Evolutionary conservation across 2,888 invertebrate genomes (phyloP), one percentile per base, ranked within the genome.

Genomic region (Apodemia mormo): DNA sequence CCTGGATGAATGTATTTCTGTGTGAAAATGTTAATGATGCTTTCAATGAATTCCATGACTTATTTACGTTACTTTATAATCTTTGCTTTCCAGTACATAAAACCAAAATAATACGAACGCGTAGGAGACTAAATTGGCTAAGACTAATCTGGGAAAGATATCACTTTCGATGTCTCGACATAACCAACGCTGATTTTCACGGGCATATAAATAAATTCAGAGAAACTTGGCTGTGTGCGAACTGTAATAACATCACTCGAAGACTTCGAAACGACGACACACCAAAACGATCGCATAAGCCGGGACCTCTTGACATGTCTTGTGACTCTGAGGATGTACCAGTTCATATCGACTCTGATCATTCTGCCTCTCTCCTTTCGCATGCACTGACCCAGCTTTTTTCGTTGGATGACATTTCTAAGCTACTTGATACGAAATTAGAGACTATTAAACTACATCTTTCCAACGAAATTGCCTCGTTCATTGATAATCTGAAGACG

Each of bases 331-430:
- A 61, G 8, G 30, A 8, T 61, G 14, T 33, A 61, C 14, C 61
- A 33, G 33, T 2, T 61, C 37, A 30, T 33, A 14, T 14, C 8
- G 33, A 14, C 54, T 54, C 54, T 1, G 14, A 61, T 2, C 4
- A 58, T 4, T 58, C 29, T 22, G 12, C 7, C 1, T 10, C 14
- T 12, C 5, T 14, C 12, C 30, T 33, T 30, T 61, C 33, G 0
- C 33, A 12, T 14, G 14, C 12, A 12, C 5, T 61, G 6, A 2
- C 33, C 10, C 61, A 12, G 6, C 30, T 12, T 12, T 12, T 61
- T 30, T 61, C 61, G 14, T 61, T 61, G 30, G 33, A 61, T 61
- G 61, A 61, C 33, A 61, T 58, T 29, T 22, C 58, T 10, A 58
- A 58, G 4, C 10, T 58, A 5, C 58, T 58, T 9, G 58, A 58